Conservation (phyloP, 2,113 vertebrate species). For the Phoenicopterus ruber region DNA sequence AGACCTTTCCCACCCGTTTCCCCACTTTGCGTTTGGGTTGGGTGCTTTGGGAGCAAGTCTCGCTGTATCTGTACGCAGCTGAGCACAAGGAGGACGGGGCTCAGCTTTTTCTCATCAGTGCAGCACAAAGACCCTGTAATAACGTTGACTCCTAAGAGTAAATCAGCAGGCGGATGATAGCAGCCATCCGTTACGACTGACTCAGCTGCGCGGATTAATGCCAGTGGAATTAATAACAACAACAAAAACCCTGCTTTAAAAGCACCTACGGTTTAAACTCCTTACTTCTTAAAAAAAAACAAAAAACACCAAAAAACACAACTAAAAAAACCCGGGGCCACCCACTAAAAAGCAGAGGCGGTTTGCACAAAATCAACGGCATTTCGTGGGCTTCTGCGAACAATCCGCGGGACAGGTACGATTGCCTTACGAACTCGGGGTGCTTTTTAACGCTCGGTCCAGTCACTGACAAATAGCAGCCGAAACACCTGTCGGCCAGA, state of each 20-base stretch:
- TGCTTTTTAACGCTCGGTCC: not conserved
- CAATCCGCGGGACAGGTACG: not conserved
- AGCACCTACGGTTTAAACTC: not conserved
- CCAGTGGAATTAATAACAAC: not conserved
- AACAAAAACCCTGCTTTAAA: not conserved
- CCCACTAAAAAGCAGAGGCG: not conserved
- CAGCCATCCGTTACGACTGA: not conserved
- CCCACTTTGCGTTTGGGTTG: not conserved
- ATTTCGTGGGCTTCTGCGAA: not conserved
- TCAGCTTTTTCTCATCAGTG: not conserved
- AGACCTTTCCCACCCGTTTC: not conserved
- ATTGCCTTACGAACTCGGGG: not conserved
- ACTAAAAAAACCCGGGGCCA: not conserved
- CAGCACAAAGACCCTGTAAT: not conserved
- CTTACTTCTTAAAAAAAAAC: not conserved
- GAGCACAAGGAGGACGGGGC: not conserved
- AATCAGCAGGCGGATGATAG: not conserved
- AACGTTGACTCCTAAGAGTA: not conserved
- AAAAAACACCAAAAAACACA: too few relatives aligned
- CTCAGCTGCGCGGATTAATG: not conserved
- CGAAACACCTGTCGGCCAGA: constrained; percentile 48
- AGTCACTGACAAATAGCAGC: constrained; percentile 2
- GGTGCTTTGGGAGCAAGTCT: not conserved
- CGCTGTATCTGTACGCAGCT: not conserved
- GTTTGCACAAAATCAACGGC: not conserved